Evolutionary conservation across 2,888 invertebrate species (phyloP), one percentile per base, ranked within the genome.

Genomic region (Odontomyia ornata): DNA sequence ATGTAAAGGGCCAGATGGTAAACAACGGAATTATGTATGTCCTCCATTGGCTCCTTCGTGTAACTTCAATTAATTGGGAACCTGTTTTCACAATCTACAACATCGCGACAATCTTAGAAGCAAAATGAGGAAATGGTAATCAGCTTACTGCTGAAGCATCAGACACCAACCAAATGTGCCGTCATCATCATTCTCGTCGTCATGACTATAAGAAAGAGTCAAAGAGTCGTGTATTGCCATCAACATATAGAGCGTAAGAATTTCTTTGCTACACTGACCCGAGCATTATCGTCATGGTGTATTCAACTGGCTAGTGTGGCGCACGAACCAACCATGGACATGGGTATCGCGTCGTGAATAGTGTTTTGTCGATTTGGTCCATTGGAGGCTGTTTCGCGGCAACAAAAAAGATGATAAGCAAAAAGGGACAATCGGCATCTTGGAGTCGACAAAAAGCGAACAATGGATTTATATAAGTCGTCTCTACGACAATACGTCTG

Each of bases 381-480:
- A 52, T 52, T 52, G 52, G 52, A 52, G 52, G 52, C 18, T 52
- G n/a, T 52, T 4, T 15, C 18, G 52, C 52, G n/a, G 52, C 52
- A 52, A 52, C 52, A 52, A 52, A 52, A 9, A n/a, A n/a, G 52
- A 52, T 52, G 5, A 4, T 60, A 60, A 60, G 30, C 25, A 11
- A n/a, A 23, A 67, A 67, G 67, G 43, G 67, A 67, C 46, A 67
- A 13, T 43, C 43, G 28, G 64, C 60, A 60, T 30, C 43, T 36
- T 43, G 43, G 43, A 23, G 3, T 43, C 67, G 5, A 43, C 67
- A 21, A 67, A 67, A 67, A 43, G n/a, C 28, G 67, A 67, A 67
- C 67, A 67, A 67, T 67, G 43, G 67, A 43, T 46, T 21, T 21
- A 21, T 43, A 67, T 67, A 46, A 67, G 27, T 43, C 67, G 43